Base-by-base conservation (phyloP, 2,797 vertebrate species). In the Oophaga sylvatica region DNA sequence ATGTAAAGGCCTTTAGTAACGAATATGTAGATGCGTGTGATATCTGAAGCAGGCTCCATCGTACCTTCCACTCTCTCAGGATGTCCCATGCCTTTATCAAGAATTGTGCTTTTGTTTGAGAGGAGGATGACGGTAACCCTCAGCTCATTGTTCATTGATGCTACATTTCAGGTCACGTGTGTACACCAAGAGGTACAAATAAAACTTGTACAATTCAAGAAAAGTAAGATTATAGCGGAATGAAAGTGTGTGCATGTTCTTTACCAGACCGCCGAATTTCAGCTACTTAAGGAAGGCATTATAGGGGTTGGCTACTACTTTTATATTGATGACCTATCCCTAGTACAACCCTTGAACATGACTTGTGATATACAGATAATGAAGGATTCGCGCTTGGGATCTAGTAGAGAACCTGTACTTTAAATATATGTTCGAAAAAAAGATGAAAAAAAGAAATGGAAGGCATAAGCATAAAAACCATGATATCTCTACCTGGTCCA, bases 331-430 rank as follows among this genome's bases (percentile, higher is more conserved):
- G 26, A 26, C 26, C 26, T 26, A 48, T 48, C 45, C 45, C 8
- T 4, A 48, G 45, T 4, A 48, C 45, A 48, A 48, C 45, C 45
- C 45, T 48, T 48, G 4, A 48, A 4, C 8, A 9, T 48, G 4
- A 48, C 45, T 48, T 48, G 45, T 48, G 45, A 48, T 48, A 48
- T 48, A 4, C 8, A 48, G 45, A 48, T 48, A 48, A 48, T 48
- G 45, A 9, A 48, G n/a, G n/a, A 77, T 29, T 78, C 65, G 19
- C n/a, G 45, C 63, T 26, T 45, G 53, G 63, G 71, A 53, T 79
- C 63, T 77, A 71, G 75, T 70, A 70, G 22, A 87, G 63, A n/a
- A 29, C 59, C 81, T 87, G 85, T 41, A 65, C 29, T 73, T 41
- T 45, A 29, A 29, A 60, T 62, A 76, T 13, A 48, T 45, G 7